Percentiles rank a stretch among this genome's conserved stretches.
phyloP scores from a whole-genome alignment of 2,113 vertebrate genomes.

The Periophthalmodon schlosseri region DNA sequence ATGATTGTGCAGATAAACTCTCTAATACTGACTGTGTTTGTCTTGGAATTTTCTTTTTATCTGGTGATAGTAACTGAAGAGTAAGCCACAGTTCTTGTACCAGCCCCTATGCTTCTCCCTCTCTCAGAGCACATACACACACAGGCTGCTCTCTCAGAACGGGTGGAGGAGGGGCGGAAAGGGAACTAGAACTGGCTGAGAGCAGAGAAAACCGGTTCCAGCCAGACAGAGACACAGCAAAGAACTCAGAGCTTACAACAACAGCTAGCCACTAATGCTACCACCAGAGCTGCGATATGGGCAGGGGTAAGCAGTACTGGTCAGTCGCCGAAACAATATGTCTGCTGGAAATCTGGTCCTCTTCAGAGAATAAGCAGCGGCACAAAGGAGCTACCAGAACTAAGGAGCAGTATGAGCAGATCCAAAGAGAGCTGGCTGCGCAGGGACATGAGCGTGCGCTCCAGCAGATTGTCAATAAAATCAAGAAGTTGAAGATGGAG shows the following conservation, averaged over 20 bases:
- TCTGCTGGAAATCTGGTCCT: background rate
- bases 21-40: background rate
- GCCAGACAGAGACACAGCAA: background rate
- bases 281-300: background rate
- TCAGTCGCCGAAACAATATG: background rate
- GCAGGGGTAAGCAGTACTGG: conserved; percentile 6
- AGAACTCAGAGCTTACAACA: background rate
- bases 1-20: background rate
- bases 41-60: background rate
- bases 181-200: conserved; percentile 5
- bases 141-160: background rate
- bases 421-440: background rate
- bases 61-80: background rate
- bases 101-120: background rate
- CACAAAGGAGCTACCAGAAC: background rate
- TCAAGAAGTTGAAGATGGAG: conserved; percentile 3
- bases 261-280: background rate
- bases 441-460: background rate
- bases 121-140: background rate
- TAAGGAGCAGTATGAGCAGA: background rate
- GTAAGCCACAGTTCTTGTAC: background rate
- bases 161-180: background rate
- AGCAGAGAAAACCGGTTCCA: conserved; percentile 4
- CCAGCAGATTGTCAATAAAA: conserved; percentile 3
- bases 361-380: background rate